Percentiles rank a stretch among this genome's conserved stretches.
Conservation (phyloP, 2,888 invertebrate genomes). For the Mesorhabditis spiculigera region DNA sequence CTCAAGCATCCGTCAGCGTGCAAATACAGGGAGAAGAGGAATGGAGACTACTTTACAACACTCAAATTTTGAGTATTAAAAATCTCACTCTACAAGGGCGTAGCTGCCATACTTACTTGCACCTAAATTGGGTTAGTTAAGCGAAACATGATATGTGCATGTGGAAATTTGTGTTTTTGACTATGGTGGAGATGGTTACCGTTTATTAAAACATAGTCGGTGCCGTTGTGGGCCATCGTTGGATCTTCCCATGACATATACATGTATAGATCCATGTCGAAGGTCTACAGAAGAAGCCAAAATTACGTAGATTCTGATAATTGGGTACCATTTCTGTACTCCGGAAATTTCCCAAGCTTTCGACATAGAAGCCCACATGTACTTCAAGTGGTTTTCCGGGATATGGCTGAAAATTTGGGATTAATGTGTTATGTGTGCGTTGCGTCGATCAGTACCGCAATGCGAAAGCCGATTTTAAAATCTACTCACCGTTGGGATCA, state of each 20-base stretch:
- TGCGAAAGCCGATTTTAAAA: neutral
- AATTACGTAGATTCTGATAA: neutral
- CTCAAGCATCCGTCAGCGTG: no score
- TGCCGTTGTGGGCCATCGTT: conserved; percentile 33
- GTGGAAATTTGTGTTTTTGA: neutral
- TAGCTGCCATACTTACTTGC: no score
- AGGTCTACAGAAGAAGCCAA: conserved; percentile 32
- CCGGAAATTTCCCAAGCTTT: conserved; percentile 45
- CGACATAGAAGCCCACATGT: conserved; percentile 44
- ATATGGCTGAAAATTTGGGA: conserved; percentile 7
- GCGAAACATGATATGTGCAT: neutral
- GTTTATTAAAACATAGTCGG: conserved; percentile 40
- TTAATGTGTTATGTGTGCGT: neutral
- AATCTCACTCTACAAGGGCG: no score
- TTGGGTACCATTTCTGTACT: conserved; percentile 42
- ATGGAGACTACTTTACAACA: no score
- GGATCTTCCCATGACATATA: conserved; percentile 49
- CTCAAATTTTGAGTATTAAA: no score
- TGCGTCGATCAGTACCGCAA: neutral
- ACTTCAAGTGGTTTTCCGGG: conserved; percentile 26
- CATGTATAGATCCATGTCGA: conserved; percentile 50
- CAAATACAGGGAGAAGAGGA: no score
- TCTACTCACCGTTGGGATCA: conserved; percentile 25
- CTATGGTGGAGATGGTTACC: conserved; percentile 13
- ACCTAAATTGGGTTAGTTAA: neutral